These are phyloP conservation scores for Lithodes maja DNA, from an alignment of 2,888 invertebrate species.

Conservation along the genomic window DNA sequence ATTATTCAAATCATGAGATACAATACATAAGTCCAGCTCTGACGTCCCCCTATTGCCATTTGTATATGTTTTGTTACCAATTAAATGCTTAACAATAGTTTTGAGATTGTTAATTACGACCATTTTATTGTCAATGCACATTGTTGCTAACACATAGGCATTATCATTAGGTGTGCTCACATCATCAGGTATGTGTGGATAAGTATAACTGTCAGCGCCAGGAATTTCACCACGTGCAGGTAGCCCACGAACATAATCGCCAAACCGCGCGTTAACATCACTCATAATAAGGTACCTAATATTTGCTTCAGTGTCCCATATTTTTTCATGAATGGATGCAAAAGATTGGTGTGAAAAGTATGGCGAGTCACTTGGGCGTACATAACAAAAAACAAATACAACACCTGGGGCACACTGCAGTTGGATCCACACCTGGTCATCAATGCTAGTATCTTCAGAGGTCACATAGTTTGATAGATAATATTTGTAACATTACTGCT, in stretches of 20 bases:
- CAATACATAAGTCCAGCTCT: background rate
- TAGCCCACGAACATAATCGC: background rate
- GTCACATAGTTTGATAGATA: background rate
- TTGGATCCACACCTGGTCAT: background rate
- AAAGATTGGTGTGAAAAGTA: background rate
- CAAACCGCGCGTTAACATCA: background rate
- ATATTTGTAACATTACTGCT: background rate
- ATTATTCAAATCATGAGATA: background rate
- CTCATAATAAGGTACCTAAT: background rate
- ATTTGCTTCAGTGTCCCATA: background rate
- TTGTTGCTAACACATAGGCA: background rate
- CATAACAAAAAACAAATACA: background rate
- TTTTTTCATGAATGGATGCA: background rate
- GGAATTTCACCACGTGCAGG: background rate
- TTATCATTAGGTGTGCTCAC: background rate
- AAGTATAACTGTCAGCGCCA: background rate
- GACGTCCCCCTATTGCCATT: background rate
- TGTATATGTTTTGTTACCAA: background rate
- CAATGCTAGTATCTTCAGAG: background rate
- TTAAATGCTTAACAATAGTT: background rate
- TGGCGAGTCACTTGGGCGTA: background rate
- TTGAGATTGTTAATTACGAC: background rate
- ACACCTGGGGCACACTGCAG: background rate
- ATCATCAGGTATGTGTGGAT: background rate
- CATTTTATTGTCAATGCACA: background rate